Evolutionary conservation across 2,113 vertebrate genomes (phyloP), one percentile per base, ranked within the genome.

Genomic region (Oplegnathus fasciatus): DNA sequence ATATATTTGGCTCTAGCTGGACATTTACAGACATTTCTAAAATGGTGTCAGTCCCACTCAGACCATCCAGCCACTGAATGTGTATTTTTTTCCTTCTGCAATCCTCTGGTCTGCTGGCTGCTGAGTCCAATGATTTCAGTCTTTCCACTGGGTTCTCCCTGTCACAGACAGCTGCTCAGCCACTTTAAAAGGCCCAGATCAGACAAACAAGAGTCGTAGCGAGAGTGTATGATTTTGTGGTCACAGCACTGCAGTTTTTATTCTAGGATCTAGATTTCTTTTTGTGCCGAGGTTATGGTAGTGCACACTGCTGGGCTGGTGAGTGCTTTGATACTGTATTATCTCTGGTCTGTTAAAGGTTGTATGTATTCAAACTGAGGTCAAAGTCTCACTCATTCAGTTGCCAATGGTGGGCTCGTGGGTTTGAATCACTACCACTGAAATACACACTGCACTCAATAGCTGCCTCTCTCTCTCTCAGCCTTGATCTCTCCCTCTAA

Each of bases 91-190:
- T 58, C 83, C 74, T 26, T 76, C 75, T 75, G 55, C 55, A 81
- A 30, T 75, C 8, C 22, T 83, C 64, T 73, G 66, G 42, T 82
- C 74, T 70, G 70, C 80, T 90, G 78, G 80, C 82, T 75, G 82
- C 81, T 0, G 5, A 78, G 48, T 83, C 34, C 69, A 74, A 24
- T 95, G 93, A 92, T 87, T 90, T 94, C 91, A 94, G 88, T 91
- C 46, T 92, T 93, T 94, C 93, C 91, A 89, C 80, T 89, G 70
- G 48, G 60, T 46, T 85, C 62, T 82, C 67, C 11, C 67, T 67
- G 78, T 90, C 66, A 75, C 78, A 76, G 61, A 82, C 89, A 92
- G 88, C 90, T 86, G 89, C 86, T 91, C 4, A 66, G 76, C 83
- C 91, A 71, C 91, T 93, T 91, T 89, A 84, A 89, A 86, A 89